These are phyloP conservation scores for Lithosia quadra DNA, from an alignment of 2,888 invertebrate genomes.

Conservation along the genomic window DNA sequence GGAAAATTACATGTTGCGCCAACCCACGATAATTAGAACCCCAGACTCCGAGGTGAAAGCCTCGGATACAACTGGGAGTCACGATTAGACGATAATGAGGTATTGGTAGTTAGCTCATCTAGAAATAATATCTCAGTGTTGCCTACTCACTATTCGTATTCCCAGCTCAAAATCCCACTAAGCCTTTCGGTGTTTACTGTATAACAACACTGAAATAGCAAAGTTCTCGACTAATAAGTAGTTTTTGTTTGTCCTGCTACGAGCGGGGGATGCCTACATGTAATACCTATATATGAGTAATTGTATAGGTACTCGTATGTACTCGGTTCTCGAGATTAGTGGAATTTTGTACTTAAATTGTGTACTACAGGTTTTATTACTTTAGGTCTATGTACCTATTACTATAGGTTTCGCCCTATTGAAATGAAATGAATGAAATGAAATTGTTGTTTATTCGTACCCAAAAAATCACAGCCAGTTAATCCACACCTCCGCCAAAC, in stretches of 20 bases:
- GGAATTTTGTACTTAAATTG: not conserved
- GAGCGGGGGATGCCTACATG: not conserved
- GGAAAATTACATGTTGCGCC: too few relatives aligned
- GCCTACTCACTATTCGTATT: not conserved
- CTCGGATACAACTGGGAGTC: too few relatives aligned
- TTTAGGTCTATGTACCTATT: too few relatives aligned
- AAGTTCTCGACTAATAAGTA: conserved; percentile 46
- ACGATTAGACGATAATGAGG: too few relatives aligned
- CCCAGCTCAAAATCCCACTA: conserved; percentile 26
- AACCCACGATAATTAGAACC: too few relatives aligned
- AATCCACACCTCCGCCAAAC: too few relatives aligned
- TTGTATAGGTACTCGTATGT: not conserved
- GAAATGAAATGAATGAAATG: too few relatives aligned
- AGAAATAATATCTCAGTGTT: not conserved
- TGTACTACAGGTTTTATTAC: not conserved
- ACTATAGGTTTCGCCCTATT: too few relatives aligned
- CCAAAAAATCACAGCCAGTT: too few relatives aligned
- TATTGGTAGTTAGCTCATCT: not conserved
- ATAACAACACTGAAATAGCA: conserved; percentile 32
- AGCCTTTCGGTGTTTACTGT: conserved; percentile 44
- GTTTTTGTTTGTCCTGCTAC: conserved; percentile 42
- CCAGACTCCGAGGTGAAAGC: too few relatives aligned
- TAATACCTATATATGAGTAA: not conserved
- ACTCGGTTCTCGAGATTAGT: not conserved
- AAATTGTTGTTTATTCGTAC: too few relatives aligned